A percentile compares a stretch with the other conserved stretches of the same genome.
Conservation (phyloP, 2,888 invertebrate species). For the Syritta pipiens region DNA sequence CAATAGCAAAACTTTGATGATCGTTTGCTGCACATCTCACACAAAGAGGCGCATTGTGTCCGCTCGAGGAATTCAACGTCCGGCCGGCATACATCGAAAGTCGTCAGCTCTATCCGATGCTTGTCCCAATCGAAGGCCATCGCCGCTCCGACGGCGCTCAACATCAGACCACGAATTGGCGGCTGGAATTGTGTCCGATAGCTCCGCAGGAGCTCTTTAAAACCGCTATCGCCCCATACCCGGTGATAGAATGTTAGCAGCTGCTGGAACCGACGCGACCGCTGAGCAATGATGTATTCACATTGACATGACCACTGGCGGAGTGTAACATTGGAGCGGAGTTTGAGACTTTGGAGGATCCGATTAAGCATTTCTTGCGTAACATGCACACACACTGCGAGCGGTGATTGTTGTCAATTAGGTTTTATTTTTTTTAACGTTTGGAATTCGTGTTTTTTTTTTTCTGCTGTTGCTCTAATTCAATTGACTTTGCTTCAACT, state of each 20-base stretch:
- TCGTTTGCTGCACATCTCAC: constrained; percentile 73
- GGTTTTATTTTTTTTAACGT: background rate
- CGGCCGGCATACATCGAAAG: constrained; percentile 81
- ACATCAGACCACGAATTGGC: constrained; percentile 81
- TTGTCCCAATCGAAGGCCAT: constrained; percentile 83
- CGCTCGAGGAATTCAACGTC: constrained; percentile 82
- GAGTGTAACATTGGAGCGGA: constrained; percentile 80
- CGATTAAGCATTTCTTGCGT: constrained; percentile 73
- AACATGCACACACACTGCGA: constrained; percentile 33
- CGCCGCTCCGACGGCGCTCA: constrained; percentile 81
- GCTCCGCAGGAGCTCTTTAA: constrained; percentile 80
- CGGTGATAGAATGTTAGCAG: constrained; percentile 83
- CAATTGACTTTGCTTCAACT: constrained; percentile 26
- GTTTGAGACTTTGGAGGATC: constrained; percentile 77
- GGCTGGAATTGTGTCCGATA: constrained; percentile 77
- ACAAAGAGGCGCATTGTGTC: constrained; percentile 81
- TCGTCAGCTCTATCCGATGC: constrained; percentile 82
- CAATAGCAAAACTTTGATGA: constrained; percentile 76
- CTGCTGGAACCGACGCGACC: constrained; percentile 83
- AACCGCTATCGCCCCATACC: constrained; percentile 83
- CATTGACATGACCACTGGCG: constrained; percentile 81
- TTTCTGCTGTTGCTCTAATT: constrained; percentile 26
- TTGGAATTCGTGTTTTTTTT: background rate
- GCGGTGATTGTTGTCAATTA: constrained; percentile 35
- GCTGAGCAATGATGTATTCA: constrained; percentile 82